phyloP scores from a whole-genome alignment of 2,113 vertebrate genomes.

The Dromiciops gliroides region DNA sequence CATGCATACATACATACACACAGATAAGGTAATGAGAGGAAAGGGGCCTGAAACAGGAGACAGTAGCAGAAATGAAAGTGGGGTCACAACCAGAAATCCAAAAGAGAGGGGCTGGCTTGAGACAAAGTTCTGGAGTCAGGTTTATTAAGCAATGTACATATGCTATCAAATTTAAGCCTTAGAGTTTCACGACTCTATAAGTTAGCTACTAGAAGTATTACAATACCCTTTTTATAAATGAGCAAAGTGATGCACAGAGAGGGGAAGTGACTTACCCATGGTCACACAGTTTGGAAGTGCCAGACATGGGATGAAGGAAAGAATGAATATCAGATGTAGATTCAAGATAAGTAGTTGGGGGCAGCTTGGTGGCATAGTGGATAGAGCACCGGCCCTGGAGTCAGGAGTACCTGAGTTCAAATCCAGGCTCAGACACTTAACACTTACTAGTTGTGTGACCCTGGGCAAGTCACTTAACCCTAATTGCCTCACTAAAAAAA shows the following conservation, averaged over 20 bases:
- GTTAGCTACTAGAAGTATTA: neutral
- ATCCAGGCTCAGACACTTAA: too few species aligned
- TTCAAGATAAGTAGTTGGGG: conserved; percentile 41
- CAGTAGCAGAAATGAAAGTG: neutral
- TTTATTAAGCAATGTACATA: neutral
- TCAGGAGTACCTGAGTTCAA: too few species aligned
- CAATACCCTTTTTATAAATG: neutral
- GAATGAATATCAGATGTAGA: neutral
- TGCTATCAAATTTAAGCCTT: neutral
- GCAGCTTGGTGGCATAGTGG: too few species aligned
- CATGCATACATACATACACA: neutral
- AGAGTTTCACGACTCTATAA: too few species aligned
- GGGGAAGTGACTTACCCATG: neutral
- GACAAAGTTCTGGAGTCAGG: too few species aligned
- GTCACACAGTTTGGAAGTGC: neutral
- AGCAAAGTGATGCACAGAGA: neutral
- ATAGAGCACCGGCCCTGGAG: too few species aligned
- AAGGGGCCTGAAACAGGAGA: neutral
- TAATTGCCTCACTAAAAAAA: too few species aligned
- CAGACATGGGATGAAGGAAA: neutral
- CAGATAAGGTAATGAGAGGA: neutral
- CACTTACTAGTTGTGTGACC: too few species aligned
- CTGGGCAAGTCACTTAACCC: too few species aligned
- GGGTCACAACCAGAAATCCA: neutral
- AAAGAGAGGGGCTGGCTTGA: neutral